phyloP scores from a whole-genome alignment of 2,888 invertebrate species.

The Dioctria linearis region DNA sequence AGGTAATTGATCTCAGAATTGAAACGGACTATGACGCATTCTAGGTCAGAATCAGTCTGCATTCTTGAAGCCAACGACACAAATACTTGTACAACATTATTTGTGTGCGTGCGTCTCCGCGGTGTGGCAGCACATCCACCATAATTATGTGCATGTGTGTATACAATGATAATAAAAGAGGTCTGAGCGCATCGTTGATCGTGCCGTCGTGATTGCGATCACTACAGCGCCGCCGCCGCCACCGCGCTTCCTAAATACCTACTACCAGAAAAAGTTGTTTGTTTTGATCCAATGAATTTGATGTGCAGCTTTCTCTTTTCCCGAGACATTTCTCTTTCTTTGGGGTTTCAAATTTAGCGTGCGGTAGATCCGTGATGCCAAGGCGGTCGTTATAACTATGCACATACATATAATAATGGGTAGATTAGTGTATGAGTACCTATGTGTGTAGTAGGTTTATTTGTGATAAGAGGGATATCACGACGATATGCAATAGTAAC shows the following conservation, averaged over 20 bases:
- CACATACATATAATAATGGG: no score
- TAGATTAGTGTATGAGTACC: no score
- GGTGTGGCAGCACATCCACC: no score
- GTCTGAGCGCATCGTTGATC: constrained; percentile 16
- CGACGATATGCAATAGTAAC: no score
- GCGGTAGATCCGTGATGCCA: no score
- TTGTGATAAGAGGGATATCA: no score
- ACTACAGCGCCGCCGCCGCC: neutral
- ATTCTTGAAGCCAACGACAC: constrained; percentile 37
- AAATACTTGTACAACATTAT: neutral
- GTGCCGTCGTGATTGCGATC: constrained; percentile 12
- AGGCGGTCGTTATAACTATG: no score
- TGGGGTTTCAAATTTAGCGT: neutral
- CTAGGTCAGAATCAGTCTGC: constrained; percentile 52
- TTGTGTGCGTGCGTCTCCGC: neutral
- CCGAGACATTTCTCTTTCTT: constrained; percentile 25
- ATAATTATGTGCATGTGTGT: neutral
- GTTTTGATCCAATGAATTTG: constrained; percentile 38
- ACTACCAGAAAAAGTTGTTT: constrained; percentile 37
- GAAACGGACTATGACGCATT: constrained; percentile 49
- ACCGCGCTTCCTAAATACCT: neutral
- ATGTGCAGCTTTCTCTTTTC: constrained; percentile 44
- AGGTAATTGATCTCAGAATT: constrained; percentile 46
- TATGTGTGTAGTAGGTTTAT: no score
- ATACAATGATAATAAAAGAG: constrained; percentile 3